These are phyloP conservation scores for Allygus modestus DNA, from an alignment of 2,888 invertebrate genomes.

Conservation along the genomic window DNA sequence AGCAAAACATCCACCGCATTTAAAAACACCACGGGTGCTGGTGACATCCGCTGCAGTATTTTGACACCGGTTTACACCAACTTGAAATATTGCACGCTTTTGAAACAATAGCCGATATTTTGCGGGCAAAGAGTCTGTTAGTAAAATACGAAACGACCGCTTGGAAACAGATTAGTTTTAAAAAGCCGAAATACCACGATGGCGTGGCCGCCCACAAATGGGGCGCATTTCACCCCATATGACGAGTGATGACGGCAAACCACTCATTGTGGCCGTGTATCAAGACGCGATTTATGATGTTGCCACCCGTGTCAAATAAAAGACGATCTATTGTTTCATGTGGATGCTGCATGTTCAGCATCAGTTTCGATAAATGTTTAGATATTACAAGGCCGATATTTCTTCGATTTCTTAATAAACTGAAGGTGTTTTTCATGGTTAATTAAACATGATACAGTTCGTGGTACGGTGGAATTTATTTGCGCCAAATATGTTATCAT, in stretches of 20 bases:
- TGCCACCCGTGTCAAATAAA: neutral
- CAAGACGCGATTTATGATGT: slow-evolving; percentile 2
- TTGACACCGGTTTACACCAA: slow-evolving; percentile 53
- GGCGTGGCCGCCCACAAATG: slow-evolving; percentile 6
- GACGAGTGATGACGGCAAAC: neutral
- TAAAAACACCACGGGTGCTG: slow-evolving; percentile 17
- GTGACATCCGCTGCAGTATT: slow-evolving; percentile 24
- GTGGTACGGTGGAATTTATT: too few species aligned
- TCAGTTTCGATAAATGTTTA: neutral
- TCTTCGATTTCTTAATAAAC: too few species aligned
- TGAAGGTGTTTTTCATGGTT: too few species aligned
- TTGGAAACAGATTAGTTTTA: neutral
- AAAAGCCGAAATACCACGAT: slow-evolving; percentile 5
- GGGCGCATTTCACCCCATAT: neutral
- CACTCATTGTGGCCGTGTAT: neutral
- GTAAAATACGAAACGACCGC: slow-evolving; percentile 26
- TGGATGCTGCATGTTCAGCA: neutral
- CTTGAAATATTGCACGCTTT: slow-evolving; percentile 38
- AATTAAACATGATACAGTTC: too few species aligned
- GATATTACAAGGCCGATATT: too few species aligned
- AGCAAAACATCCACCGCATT: neutral
- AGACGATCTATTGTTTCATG: slow-evolving; percentile 4
- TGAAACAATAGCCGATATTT: slow-evolving; percentile 45
- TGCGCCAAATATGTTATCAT: too few species aligned
- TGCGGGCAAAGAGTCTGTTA: slow-evolving; percentile 28